Evolutionary conservation across 2,888 invertebrate genomes (phyloP).

Genomic region (Drosophila emarginata): DNA sequence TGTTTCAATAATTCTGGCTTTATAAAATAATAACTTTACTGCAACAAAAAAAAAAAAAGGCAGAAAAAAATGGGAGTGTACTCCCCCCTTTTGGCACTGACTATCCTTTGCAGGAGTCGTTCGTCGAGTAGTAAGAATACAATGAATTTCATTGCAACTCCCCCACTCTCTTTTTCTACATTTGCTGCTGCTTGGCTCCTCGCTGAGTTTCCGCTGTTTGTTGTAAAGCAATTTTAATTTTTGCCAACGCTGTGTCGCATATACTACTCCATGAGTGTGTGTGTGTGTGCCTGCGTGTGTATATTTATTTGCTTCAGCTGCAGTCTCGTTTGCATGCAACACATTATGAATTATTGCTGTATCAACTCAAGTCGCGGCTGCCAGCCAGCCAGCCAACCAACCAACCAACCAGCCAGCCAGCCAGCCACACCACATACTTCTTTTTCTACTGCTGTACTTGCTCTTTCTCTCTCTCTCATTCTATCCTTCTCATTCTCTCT

Average conservation of each 20-base stretch:
- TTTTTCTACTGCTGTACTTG: background rate
- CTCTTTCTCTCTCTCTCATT: background rate
- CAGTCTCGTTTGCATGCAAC: conserved; percentile 79
- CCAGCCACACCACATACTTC: conserved; percentile 28
- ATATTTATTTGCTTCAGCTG: conserved; percentile 65
- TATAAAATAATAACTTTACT: conserved; percentile 79
- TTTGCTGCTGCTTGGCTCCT: conserved; percentile 36
- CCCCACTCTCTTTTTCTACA: conserved; percentile 22
- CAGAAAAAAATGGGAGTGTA: background rate
- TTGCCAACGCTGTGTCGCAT: conserved; percentile 73
- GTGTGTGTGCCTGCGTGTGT: conserved; percentile 30
- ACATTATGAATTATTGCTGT: conserved; percentile 79
- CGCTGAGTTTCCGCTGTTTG: conserved; percentile 77
- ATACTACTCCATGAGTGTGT: conserved; percentile 24
- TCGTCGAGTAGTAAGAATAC: conserved; percentile 68
- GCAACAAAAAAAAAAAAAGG: conserved; percentile 50
- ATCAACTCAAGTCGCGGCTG: conserved; percentile 77
- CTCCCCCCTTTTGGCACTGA: background rate
- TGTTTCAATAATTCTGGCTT: conserved; percentile 80
- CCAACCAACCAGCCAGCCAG: conserved; percentile 62
- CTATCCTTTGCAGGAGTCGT: conserved; percentile 3
- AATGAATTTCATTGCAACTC: conserved; percentile 63
- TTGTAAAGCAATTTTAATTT: conserved; percentile 77
- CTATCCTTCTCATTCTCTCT: conserved; percentile 19
- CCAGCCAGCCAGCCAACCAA: conserved; percentile 54